Conservation (phyloP, 1,140 invertebrate genomes). For the Meloidogyne exigua region DNA sequence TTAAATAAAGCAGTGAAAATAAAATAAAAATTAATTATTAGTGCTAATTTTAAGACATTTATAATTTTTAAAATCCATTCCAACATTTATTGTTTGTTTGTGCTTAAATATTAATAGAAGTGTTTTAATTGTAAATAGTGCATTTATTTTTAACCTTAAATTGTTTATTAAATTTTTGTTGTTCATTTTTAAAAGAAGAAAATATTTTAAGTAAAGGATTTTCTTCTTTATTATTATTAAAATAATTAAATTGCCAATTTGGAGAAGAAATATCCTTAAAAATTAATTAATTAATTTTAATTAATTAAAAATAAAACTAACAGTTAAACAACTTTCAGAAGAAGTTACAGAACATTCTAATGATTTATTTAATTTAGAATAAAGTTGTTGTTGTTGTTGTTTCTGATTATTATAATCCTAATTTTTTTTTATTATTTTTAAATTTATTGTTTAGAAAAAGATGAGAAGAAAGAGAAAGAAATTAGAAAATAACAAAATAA, state of each 20-base stretch:
- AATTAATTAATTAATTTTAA: no score
- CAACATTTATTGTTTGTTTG: no score
- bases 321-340: conserved; percentile 4
- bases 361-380: not conserved
- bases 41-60: no score
- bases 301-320: not conserved
- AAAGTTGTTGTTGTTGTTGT: not conserved
- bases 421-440: not conserved
- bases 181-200: not conserved
- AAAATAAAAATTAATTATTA: no score
- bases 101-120: no score
- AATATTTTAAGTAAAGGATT: not conserved
- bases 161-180: no score
- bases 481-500: no score
- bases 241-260: conserved; percentile 1
- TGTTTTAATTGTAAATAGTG: no score
- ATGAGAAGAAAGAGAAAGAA: not conserved
- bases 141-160: no score
- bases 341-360: not conserved
- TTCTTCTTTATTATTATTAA: not conserved
- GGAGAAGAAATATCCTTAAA: conserved; percentile 4
- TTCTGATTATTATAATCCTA: not conserved
- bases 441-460: conserved; percentile 1
- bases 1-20: no score
- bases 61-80: no score